A percentile compares a stretch with the other conserved stretches of the same genome.
Conservation (phyloP, 2,797 vertebrate species). For the Anguilla megastoma region DNA sequence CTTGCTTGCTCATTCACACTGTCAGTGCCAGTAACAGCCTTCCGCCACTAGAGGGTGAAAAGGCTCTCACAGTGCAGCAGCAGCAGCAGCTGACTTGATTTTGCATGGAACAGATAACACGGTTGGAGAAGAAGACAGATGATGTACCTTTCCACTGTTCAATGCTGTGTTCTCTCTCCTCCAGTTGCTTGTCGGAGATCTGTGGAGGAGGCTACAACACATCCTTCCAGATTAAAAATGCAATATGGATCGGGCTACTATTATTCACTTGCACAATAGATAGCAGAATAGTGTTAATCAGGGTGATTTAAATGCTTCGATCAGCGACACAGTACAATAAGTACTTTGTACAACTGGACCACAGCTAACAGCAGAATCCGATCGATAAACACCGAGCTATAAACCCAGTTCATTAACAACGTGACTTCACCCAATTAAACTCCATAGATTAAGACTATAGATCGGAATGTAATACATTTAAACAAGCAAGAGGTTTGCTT, state of each 20-base stretch:
- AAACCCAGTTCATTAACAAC: background rate
- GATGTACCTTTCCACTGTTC: conserved; percentile 95
- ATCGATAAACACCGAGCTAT: background rate
- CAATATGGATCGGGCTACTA: background rate
- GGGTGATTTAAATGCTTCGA: background rate
- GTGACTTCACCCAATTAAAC: background rate
- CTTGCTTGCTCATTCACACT: background rate
- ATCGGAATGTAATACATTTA: background rate
- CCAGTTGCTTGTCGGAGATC: conserved; percentile 93
- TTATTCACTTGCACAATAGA: background rate
- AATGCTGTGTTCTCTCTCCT: conserved; percentile 94
- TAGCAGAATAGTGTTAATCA: background rate
- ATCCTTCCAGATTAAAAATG: conserved; percentile 43
- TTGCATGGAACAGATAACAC: background rate
- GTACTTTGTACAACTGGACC: background rate
- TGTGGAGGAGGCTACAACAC: conserved; percentile 88
- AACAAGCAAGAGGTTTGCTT: background rate
- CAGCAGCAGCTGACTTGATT: background rate
- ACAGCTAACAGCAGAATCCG: background rate
- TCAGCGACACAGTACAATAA: background rate
- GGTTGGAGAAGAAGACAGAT: background rate
- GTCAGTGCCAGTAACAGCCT: background rate
- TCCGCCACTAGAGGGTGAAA: background rate
- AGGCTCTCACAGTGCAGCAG: background rate
- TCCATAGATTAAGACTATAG: background rate